Evolutionary conservation across 1,140 invertebrate species (phyloP), one percentile per base, ranked within the genome.

Genomic region (Aphaenogaster floridana): DNA sequence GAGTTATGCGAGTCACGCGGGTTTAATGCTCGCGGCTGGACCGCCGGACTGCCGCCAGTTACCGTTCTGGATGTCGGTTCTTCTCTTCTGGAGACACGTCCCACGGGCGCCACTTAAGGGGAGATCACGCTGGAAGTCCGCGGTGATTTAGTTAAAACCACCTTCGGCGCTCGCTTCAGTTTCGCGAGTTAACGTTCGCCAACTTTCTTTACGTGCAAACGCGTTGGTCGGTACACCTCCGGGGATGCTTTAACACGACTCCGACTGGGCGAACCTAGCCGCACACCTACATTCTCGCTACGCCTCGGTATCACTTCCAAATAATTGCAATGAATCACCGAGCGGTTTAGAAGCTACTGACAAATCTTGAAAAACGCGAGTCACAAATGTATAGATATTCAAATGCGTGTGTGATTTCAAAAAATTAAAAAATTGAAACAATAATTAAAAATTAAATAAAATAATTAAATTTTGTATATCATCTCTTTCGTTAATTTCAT

Each of bases 81-180:
- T 66, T 48, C 61, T 81, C 78, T 69, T 69, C 66, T 69, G 48
- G 36, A 57, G 85, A 86, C 85, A 87, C 86, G 81, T 89, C 88
- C 89, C 89, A 89, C 79, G 50, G 86, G 89, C 85, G 81, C 88
- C 88, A 89, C 88, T 90, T 90, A 90, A 89, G 89, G 74, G 85
- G 66, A 74, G 89, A 90, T 86, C 76, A 74, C 54, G 79, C 63
- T 59, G 76, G 86, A 80, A 86, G 81, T 85, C 85, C 85, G 88
- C 88, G 84, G 90, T 91, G 90, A 91, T 91, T 91, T 91, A 91
- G 90, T 91, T 91, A 91, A 86, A 88, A 74, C 90, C 77, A 84
- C 88, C 86, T 91, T 91, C 78, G 90, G 48, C 79, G 90, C 72
- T 83, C 81, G 87, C 79, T 83, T 28, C 85, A 91, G 90, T 91